Evolutionary conservation across 2,113 vertebrate species (phyloP).

Genomic region (Bos indicus): DNA sequence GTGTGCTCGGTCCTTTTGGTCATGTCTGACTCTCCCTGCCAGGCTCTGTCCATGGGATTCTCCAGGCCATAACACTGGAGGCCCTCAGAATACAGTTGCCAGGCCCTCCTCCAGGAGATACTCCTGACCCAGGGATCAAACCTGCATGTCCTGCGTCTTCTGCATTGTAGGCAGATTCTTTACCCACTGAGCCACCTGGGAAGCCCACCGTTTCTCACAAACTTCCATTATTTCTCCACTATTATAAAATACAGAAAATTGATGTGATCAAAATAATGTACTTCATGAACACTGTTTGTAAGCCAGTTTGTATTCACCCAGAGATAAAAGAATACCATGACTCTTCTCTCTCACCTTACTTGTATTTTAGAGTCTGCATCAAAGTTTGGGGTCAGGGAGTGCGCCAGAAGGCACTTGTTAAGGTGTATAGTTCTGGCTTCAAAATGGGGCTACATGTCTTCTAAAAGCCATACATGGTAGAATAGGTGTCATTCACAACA

Average conservation of each 20-base stretch:
- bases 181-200: neutral
- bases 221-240: neutral
- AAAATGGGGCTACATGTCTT: neutral
- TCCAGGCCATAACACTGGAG: neutral
- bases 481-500: neutral
- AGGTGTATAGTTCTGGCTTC: neutral
- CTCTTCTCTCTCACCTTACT: neutral
- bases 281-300: neutral
- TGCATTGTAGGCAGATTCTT: neutral
- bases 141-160: rapidly evolving
- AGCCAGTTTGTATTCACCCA: neutral
- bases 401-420: neutral
- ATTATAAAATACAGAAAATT: neutral
- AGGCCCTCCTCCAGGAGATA: neutral
- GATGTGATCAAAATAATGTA: neutral
- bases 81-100: neutral
- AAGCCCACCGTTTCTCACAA: neutral
- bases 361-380: neutral
- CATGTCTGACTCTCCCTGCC: neutral
- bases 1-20: rapidly evolving
- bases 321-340: neutral
- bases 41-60: neutral
- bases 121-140: neutral
- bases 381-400: neutral
- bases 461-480: neutral